phyloP scores from a whole-genome alignment of 2,888 invertebrate species.

The Macaria notata region DNA sequence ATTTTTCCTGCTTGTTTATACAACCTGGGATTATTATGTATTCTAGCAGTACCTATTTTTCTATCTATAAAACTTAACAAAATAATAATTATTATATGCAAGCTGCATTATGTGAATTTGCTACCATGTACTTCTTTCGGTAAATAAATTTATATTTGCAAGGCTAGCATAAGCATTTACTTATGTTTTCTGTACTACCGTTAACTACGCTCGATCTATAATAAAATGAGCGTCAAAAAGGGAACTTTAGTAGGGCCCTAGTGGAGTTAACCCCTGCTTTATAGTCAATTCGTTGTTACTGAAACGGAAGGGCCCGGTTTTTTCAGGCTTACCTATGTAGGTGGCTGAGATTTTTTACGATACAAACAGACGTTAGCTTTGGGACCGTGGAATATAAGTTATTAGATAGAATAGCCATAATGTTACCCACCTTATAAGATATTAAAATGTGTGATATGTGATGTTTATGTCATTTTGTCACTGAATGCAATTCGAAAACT shows the following conservation, averaged over 20 bases:
- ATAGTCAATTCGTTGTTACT: constrained; percentile 51
- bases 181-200: too few species aligned
- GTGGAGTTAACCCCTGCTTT: constrained; percentile 42
- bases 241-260: constrained; percentile 20
- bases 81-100: constrained; percentile 8
- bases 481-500: too few species aligned
- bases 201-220: neutral
- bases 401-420: neutral
- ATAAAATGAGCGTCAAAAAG: constrained; percentile 14
- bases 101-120: constrained; percentile 2
- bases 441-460: too few species aligned
- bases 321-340: constrained; percentile 41
- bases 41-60: too few species aligned
- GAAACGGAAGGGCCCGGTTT: constrained; percentile 45
- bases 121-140: too few species aligned
- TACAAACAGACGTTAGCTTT: constrained; percentile 31
- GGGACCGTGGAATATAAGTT: constrained; percentile 1
- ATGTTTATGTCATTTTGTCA: too few species aligned
- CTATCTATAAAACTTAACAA: neutral
- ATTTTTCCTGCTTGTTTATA: too few species aligned
- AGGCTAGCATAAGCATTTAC: too few species aligned
- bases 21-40: too few species aligned
- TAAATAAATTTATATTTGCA: too few species aligned
- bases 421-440: too few species aligned
- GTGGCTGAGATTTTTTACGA: constrained; percentile 39